Percentiles rank a stretch among this genome's conserved stretches.
Conservation (phyloP, 2,113 vertebrate genomes). For the Crocuta crocuta region DNA sequence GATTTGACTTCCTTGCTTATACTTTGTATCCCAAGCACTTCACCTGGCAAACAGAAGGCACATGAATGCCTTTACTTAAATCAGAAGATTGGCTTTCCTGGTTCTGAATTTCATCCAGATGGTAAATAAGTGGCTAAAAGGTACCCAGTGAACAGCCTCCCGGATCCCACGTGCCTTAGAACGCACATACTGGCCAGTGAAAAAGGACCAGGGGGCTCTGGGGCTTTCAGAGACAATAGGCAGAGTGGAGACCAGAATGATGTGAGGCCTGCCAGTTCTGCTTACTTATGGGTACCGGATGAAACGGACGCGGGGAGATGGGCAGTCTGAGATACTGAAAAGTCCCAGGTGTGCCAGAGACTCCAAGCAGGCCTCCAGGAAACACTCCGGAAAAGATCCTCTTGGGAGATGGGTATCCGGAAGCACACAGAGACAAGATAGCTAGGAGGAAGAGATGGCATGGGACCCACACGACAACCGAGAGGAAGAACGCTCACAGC, state of each 20-base stretch:
- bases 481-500: conserved; percentile 8
- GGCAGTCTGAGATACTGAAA: not conserved
- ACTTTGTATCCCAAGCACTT: conserved; percentile 44
- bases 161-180: not conserved
- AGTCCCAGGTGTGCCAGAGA: not conserved
- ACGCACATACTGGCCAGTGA: not conserved
- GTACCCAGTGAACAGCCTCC: not conserved
- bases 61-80: not conserved
- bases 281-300: not conserved
- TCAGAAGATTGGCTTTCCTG: conserved; percentile 21
- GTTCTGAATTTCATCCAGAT: conserved; percentile 46
- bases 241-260: not conserved
- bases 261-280: not conserved
- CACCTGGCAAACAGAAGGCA: not conserved
- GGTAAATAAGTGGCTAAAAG: not conserved
- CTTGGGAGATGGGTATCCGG: not conserved
- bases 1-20: conserved; percentile 35
- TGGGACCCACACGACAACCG: not conserved
- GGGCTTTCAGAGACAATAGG: not conserved
- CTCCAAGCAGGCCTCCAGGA: conserved; percentile 19
- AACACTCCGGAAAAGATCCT: not conserved
- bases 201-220: not conserved
- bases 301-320: not conserved
- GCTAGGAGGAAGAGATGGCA: not conserved
- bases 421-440: not conserved